A percentile compares a stretch with the other conserved stretches of the same genome.
These are phyloP conservation scores for Zosterops pallidus DNA, from an alignment of 2,113 vertebrate genomes.

Conservation along the genomic window DNA sequence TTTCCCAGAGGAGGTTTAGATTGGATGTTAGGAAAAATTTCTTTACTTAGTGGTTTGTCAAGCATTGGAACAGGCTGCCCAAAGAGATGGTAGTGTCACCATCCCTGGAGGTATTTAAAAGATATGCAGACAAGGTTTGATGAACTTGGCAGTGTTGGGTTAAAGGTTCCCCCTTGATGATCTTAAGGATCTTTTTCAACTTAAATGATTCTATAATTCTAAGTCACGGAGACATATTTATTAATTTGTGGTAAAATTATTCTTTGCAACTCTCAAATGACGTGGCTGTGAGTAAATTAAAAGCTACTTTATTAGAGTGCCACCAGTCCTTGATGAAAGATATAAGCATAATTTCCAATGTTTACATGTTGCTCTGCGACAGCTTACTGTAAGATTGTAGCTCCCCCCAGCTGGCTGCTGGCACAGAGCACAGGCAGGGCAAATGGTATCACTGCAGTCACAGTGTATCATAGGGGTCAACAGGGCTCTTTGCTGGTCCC, in stretches of 20 bases:
- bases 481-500: background rate
- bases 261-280: background rate
- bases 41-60: background rate
- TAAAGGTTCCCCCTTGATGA: background rate
- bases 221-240: background rate
- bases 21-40: background rate
- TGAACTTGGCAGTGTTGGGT: background rate
- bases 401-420: background rate
- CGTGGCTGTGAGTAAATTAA: background rate
- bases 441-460: background rate
- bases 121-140: fast-evolving
- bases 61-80: background rate
- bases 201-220: background rate
- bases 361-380: background rate
- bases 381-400: background rate
- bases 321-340: background rate
- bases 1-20: background rate
- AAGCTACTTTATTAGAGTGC: background rate
- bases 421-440: background rate
- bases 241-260: background rate
- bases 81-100: background rate
- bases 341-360: background rate
- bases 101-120: background rate
- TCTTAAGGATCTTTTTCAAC: background rate
- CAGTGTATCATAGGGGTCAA: fast-evolving